phyloP scores from a whole-genome alignment of 2,888 invertebrate genomes.

The Lamellibrachia satsuma region DNA sequence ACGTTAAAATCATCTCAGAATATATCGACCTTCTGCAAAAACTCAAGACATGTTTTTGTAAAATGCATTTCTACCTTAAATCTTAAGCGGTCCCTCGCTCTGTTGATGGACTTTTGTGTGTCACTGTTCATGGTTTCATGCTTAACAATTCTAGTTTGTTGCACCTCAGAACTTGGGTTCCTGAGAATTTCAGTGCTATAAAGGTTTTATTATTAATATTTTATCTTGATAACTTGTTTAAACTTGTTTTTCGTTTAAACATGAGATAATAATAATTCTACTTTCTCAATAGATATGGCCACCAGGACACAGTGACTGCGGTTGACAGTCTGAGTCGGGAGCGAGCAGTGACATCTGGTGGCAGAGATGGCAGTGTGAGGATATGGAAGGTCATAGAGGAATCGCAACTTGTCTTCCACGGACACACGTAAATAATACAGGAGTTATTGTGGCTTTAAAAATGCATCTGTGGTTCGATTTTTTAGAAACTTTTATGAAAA shows the following conservation, averaged over 20 bases:
- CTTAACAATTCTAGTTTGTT: too few relatives aligned
- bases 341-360: conserved; percentile 87
- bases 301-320: conserved; percentile 84
- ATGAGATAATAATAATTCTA: background rate
- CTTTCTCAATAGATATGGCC: conserved; percentile 76
- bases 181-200: too few relatives aligned
- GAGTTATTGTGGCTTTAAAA: background rate
- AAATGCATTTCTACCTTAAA: too few relatives aligned
- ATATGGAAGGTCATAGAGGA: conserved; percentile 98
- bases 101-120: too few relatives aligned
- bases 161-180: too few relatives aligned
- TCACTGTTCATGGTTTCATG: too few relatives aligned
- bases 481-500: background rate
- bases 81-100: too few relatives aligned
- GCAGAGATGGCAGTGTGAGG: conserved; percentile 84
- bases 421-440: conserved; percentile 68
- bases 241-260: background rate
- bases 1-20: too few relatives aligned
- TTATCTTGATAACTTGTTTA: background rate
- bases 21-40: too few relatives aligned
- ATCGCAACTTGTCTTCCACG: conserved; percentile 93
- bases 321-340: conserved; percentile 89
- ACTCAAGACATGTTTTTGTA: too few relatives aligned
- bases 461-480: background rate
- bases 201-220: too few relatives aligned